Evolutionary conservation across 2,113 vertebrate genomes (phyloP).

Genomic region (Shinisaurus crocodilurus): DNA sequence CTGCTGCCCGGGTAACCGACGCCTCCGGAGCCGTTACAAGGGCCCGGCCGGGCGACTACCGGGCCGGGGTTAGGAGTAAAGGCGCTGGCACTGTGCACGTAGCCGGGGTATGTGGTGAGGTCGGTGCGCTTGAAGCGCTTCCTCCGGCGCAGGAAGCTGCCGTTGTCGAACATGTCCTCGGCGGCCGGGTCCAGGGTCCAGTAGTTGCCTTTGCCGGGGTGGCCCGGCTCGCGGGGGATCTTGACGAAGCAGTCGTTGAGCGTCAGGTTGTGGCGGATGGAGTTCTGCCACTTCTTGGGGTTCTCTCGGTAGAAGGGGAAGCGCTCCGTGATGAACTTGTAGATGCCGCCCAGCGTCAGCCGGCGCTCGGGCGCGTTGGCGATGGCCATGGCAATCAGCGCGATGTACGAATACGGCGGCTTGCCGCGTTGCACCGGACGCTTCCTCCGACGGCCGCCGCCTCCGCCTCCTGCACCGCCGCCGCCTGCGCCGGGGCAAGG

Average conservation of each 20-base stretch:
- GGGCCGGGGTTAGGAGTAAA: constrained; percentile 82
- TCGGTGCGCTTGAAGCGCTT: constrained; percentile 91
- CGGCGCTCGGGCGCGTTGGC: constrained; percentile 95
- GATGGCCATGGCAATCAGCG: constrained; percentile 97
- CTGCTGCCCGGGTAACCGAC: constrained; percentile 39
- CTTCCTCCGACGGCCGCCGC: constrained; percentile 88
- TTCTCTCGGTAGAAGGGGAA: constrained; percentile 97
- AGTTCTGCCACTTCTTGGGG: constrained; percentile 94
- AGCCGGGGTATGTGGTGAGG: constrained; percentile 88
- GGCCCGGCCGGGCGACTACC: neutral
- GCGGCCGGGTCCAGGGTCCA: constrained; percentile 89
- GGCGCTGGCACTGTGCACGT: constrained; percentile 89
- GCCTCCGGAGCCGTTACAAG: constrained; percentile 55
- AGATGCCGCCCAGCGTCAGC: constrained; percentile 94
- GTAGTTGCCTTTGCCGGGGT: constrained; percentile 88
- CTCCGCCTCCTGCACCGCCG: constrained; percentile 48
- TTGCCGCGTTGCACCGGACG: constrained; percentile 94
- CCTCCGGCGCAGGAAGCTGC: constrained; percentile 83
- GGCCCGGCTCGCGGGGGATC: constrained; percentile 86
- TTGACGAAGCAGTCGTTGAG: constrained; percentile 91
- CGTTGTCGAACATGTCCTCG: constrained; percentile 91
- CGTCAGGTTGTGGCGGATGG: constrained; percentile 88
- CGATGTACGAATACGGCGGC: constrained; percentile 97
- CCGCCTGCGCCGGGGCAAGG: constrained; percentile 61
- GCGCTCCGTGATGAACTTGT: constrained; percentile 96